These are phyloP conservation scores for Centrocercus urophasianus DNA, from an alignment of 2,113 vertebrate species.

Conservation along the genomic window DNA sequence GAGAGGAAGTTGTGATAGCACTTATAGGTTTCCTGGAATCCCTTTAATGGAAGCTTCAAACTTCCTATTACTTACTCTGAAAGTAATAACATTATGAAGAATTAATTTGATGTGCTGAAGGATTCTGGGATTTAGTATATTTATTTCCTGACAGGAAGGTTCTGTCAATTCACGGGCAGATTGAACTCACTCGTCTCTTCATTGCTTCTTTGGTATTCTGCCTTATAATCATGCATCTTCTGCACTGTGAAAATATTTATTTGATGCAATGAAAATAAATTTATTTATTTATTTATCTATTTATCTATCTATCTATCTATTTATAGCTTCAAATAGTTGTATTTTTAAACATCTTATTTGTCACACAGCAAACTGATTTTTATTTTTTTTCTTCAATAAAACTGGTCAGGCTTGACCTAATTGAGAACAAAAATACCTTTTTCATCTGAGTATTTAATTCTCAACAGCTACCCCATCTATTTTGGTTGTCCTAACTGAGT, in stretches of 20 bases:
- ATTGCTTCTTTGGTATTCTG: neutral
- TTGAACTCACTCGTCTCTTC: neutral
- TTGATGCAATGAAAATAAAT: accelerated
- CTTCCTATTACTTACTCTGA: neutral
- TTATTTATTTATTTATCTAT: too few relatives aligned
- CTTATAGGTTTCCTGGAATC: neutral
- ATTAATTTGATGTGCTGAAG: neutral
- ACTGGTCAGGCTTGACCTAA: accelerated
- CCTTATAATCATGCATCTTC: neutral
- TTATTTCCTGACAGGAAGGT: neutral
- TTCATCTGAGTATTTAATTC: neutral
- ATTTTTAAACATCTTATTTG: neutral
- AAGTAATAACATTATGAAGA: neutral
- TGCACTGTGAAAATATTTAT: neutral
- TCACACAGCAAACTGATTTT: neutral
- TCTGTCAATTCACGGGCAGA: neutral
- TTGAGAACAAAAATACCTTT: neutral
- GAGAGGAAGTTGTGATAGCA: neutral
- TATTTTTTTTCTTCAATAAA: neutral
- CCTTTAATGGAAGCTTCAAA: neutral
- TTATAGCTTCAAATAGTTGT: neutral
- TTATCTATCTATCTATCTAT: too few relatives aligned
- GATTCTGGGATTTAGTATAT: neutral
- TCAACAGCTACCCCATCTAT: accelerated
- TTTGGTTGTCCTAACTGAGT: accelerated